Evolutionary conservation across 2,888 invertebrate genomes (phyloP).

Genomic region (Drosophila subquinaria): DNA sequence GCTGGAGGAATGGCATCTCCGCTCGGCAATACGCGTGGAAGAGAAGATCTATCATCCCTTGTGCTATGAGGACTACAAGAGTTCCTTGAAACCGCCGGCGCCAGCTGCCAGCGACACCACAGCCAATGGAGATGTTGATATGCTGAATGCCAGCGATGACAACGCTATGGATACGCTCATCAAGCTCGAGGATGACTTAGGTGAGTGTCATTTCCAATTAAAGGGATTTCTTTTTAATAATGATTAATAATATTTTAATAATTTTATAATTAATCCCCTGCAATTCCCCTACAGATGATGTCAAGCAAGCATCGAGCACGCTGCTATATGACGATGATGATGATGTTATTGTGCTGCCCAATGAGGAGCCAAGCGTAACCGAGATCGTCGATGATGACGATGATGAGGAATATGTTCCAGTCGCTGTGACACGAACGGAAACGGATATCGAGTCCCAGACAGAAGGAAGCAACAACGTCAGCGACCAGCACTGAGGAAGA

Average conservation of each 20-base stretch:
- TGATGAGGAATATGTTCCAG: slow-evolving; percentile 86
- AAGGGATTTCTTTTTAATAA: no score
- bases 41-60: slow-evolving; percentile 94
- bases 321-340: slow-evolving; percentile 87
- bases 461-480: slow-evolving; percentile 21
- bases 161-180: slow-evolving; percentile 83
- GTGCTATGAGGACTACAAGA: slow-evolving; percentile 94
- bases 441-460: slow-evolving; percentile 35
- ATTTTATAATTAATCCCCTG: no score
- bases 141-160: slow-evolving; percentile 77
- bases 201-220: slow-evolving; percentile 24
- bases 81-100: slow-evolving; percentile 80
- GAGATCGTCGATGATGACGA: slow-evolving; percentile 86
- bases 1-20: slow-evolving; percentile 98
- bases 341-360: slow-evolving; percentile 89
- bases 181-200: slow-evolving; percentile 77
- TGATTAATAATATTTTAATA: no score
- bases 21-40: slow-evolving; percentile 92
- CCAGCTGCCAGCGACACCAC: slow-evolving; percentile 31
- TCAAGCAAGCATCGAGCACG: slow-evolving; percentile 25
- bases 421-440: slow-evolving; percentile 56
- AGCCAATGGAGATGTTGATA: slow-evolving; percentile 48
- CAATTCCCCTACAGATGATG: slow-evolving; percentile 30
- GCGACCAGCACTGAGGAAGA: slow-evolving; percentile 3
- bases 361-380: slow-evolving; percentile 89